These are phyloP conservation scores for Orchestes rusci DNA, from an alignment of 2,888 invertebrate genomes.

Conservation along the genomic window DNA sequence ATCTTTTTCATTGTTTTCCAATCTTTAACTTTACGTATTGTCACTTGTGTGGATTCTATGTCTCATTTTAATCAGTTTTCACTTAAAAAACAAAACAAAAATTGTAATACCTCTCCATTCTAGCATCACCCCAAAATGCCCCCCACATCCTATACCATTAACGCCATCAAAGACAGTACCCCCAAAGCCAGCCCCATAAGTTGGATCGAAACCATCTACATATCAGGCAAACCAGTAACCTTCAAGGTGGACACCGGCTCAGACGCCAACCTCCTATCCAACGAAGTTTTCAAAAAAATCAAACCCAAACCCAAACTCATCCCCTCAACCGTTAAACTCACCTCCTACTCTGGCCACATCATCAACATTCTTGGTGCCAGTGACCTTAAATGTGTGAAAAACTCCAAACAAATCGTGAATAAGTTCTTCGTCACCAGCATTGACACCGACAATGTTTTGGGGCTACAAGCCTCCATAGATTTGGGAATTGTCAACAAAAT, in stretches of 20 bases:
- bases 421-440: constrained; percentile 9
- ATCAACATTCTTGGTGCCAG: constrained; percentile 7
- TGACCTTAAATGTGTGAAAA: constrained; percentile 8
- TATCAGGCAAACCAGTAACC: neutral
- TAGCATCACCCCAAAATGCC: too few relatives aligned
- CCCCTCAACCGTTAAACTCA: constrained; percentile 1
- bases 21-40: too few relatives aligned
- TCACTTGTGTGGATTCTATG: too few relatives aligned
- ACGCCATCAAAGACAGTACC: constrained; percentile 5
- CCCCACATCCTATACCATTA: neutral
- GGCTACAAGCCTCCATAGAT: constrained; percentile 8
- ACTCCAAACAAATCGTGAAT: constrained; percentile 1
- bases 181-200: neutral
- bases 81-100: too few relatives aligned
- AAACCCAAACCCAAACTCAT: constrained; percentile 5
- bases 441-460: constrained; percentile 6
- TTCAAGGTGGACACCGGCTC: constrained; percentile 11
- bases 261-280: constrained; percentile 6
- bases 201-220: constrained; percentile 8
- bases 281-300: constrained; percentile 8
- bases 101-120: too few relatives aligned
- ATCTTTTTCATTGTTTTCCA: too few relatives aligned
- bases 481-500: constrained; percentile 7
- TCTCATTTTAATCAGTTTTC: too few relatives aligned
- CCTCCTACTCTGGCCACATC: constrained; percentile 9